Percentiles rank a stretch among this genome's conserved stretches.
Conservation (phyloP, 2,888 invertebrate genomes). For the Oxyteleia sp. region DNA sequence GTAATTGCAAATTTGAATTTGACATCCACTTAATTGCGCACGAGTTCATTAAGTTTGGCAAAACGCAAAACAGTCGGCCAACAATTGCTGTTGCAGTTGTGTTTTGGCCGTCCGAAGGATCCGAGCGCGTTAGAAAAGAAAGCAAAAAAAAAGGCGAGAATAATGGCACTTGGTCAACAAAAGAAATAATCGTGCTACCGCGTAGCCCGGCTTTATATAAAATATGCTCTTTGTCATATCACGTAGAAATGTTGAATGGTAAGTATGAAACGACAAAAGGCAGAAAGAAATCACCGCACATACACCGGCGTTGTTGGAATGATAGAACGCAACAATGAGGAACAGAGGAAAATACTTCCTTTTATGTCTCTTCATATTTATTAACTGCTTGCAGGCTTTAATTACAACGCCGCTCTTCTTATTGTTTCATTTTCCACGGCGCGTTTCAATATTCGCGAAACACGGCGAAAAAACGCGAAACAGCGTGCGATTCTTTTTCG, state of each 20-base stretch:
- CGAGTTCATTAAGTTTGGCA: slow-evolving; percentile 35
- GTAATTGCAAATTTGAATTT: too few relatives aligned
- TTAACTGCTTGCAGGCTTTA: slow-evolving; percentile 72
- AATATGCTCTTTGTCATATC: slow-evolving; percentile 72
- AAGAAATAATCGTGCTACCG: slow-evolving; percentile 68
- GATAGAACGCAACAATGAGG: slow-evolving; percentile 70
- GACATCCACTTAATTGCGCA: slow-evolving; percentile 21
- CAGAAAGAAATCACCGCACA: slow-evolving; percentile 65
- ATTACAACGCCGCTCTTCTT: slow-evolving; percentile 60
- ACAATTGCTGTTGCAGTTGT: slow-evolving; percentile 38
- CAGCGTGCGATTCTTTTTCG: background rate
- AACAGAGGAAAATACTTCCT: slow-evolving; percentile 66
- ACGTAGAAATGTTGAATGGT: slow-evolving; percentile 61
- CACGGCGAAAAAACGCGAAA: slow-evolving; percentile 33
- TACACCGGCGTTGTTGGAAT: slow-evolving; percentile 58
- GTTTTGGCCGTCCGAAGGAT: slow-evolving; percentile 14
- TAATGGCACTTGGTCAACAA: slow-evolving; percentile 72
- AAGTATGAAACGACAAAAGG: slow-evolving; percentile 68
- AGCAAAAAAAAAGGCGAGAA: slow-evolving; percentile 67
- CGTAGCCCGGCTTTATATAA: slow-evolving; percentile 56
- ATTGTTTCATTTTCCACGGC: slow-evolving; percentile 64
- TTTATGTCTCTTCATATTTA: slow-evolving; percentile 69
- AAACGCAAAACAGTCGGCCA: background rate
- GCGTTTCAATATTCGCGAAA: slow-evolving; percentile 60
- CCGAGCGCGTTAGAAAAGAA: background rate